Conservation (phyloP, 2,888 invertebrate species). For the Nemotelus pantherinus region DNA sequence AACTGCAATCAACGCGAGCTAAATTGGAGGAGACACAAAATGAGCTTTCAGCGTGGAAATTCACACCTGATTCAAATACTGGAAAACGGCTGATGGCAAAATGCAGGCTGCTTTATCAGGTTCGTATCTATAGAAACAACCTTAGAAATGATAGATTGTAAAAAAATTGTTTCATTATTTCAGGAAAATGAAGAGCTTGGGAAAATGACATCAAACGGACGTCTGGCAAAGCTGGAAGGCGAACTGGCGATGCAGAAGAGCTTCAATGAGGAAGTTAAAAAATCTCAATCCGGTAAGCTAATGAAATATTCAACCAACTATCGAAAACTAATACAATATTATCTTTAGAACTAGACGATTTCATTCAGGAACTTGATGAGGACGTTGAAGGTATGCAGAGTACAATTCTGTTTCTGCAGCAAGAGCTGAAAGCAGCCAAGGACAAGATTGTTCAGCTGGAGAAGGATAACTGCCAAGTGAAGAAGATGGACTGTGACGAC, state of each 20-base stretch:
- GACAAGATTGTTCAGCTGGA: slow-evolving; percentile 74
- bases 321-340: background rate
- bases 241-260: slow-evolving; percentile 95
- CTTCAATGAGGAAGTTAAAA: slow-evolving; percentile 95
- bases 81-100: slow-evolving; percentile 98
- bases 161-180: background rate
- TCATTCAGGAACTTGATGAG: slow-evolving; percentile 94
- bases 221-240: slow-evolving; percentile 94
- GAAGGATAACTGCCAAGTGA: slow-evolving; percentile 66
- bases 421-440: slow-evolving; percentile 87
- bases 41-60: slow-evolving; percentile 98
- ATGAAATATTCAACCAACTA: slow-evolving; percentile 41
- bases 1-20: slow-evolving; percentile 87
- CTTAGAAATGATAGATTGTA: background rate
- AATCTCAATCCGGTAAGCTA: slow-evolving; percentile 86
- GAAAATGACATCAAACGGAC: slow-evolving; percentile 92
- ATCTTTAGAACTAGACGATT: slow-evolving; percentile 86
- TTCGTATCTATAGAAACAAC: slow-evolving; percentile 35
- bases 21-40: slow-evolving; percentile 96
- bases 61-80: slow-evolving; percentile 98
- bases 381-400: slow-evolving; percentile 99
- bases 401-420: slow-evolving; percentile 92
- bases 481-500: slow-evolving; percentile 52
- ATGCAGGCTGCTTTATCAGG: slow-evolving; percentile 89
- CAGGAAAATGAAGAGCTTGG: slow-evolving; percentile 95